Percentiles rank a stretch among this genome's conserved stretches.
Conservation (phyloP, 92 coral and sea anemone genomes). For the Hydrozoanthus gracilis region DNA sequence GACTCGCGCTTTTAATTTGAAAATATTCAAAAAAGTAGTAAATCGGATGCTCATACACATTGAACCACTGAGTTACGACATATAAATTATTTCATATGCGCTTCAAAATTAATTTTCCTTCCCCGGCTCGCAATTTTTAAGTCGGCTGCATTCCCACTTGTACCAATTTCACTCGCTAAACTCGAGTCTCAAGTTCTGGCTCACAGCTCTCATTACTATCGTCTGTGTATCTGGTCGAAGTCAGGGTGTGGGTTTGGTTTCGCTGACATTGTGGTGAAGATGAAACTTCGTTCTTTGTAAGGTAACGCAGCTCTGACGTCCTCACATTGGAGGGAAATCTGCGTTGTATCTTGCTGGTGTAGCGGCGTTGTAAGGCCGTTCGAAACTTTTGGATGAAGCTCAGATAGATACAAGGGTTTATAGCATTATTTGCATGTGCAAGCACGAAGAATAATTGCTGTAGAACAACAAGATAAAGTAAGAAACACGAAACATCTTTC, state of each 20-base stretch:
- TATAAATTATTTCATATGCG: too few relatives aligned
- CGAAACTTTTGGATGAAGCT: slow-evolving; percentile 43
- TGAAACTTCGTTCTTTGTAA: slow-evolving; percentile 20
- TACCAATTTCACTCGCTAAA: background rate
- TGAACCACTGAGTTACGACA: too few relatives aligned
- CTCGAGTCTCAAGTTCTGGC: slow-evolving; percentile 24
- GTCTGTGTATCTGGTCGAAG: slow-evolving; percentile 11
- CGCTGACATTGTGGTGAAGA: background rate
- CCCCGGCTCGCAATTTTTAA: too few relatives aligned
- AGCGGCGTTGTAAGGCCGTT: slow-evolving; percentile 23
- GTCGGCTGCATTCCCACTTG: background rate
- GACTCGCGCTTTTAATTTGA: too few relatives aligned
- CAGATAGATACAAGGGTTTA: slow-evolving; percentile 38
- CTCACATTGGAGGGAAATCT: background rate
- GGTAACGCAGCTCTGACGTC: slow-evolving; percentile 6
- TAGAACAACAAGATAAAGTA: background rate
- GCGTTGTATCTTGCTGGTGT: slow-evolving; percentile 18
- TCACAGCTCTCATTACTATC: slow-evolving; percentile 28
- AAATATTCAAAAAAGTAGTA: too few relatives aligned
- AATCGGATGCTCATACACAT: too few relatives aligned
- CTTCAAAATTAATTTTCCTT: too few relatives aligned
- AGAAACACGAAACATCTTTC: too few relatives aligned
- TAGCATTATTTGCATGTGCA: slow-evolving; percentile 41
- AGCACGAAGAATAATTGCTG: slow-evolving; percentile 35
- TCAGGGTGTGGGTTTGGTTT: background rate